Percentiles rank a stretch among this genome's conserved stretches.
phyloP scores from a whole-genome alignment of 2,888 invertebrate species.

The Xylophagus ater region DNA sequence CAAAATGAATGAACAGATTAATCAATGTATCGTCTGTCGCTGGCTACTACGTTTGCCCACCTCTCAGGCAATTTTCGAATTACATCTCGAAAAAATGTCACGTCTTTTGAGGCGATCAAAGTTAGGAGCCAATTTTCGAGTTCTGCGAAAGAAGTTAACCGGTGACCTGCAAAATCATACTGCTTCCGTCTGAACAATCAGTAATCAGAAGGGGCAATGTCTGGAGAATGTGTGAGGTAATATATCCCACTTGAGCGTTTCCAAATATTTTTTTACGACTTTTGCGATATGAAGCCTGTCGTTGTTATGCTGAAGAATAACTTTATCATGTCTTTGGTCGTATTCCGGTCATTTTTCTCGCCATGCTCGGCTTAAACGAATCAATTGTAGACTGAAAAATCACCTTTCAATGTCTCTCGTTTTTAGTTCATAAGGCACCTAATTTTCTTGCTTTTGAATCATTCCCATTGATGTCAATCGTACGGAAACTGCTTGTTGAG shows the following conservation, averaged over 20 bases:
- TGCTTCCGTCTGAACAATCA: too few relatives aligned
- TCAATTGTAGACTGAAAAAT: too few relatives aligned
- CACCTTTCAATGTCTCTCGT: too few relatives aligned
- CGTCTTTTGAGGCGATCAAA: conserved; percentile 2
- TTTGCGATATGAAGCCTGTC: not conserved
- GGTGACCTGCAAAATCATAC: not conserved
- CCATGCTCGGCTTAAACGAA: not conserved
- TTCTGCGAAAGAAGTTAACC: not conserved
- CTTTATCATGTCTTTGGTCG: conserved; percentile 3
- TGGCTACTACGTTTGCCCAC: too few relatives aligned
- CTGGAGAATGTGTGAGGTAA: not conserved
- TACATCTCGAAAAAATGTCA: too few relatives aligned
- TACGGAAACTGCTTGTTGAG: too few relatives aligned
- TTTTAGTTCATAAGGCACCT: too few relatives aligned
- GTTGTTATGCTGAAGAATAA: conserved; percentile 3
- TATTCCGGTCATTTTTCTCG: conserved; percentile 2
- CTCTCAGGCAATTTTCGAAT: too few relatives aligned
- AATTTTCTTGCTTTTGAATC: too few relatives aligned
- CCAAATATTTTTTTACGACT: not conserved
- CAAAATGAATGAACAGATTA: too few relatives aligned
- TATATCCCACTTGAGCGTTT: not conserved
- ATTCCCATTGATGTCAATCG: too few relatives aligned
- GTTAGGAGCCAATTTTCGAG: not conserved
- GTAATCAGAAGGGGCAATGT: conserved; percentile 1
- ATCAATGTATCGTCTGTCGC: too few relatives aligned